Evolutionary conservation across 2,113 vertebrate species (phyloP).

Genomic region (Sigmodon hispidus): DNA sequence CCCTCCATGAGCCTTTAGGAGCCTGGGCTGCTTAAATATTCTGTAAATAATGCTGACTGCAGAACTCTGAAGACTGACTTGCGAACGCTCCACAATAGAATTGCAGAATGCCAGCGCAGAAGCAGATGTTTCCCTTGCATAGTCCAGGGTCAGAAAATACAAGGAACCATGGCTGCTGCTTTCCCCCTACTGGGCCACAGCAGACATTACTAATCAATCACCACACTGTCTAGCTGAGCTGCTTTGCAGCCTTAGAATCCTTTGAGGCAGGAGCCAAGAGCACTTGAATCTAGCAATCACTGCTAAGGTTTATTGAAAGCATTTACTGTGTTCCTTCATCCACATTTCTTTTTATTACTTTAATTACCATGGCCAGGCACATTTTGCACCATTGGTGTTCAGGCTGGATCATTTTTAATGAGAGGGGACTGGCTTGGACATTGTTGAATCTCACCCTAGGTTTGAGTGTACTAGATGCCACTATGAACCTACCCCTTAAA

Average conservation of each 20-base stretch:
- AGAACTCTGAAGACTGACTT: conserved; percentile 60
- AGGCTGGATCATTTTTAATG: neutral
- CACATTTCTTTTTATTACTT: neutral
- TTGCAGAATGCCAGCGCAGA: conserved; percentile 62
- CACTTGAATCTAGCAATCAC: neutral
- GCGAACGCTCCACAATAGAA: conserved; percentile 52
- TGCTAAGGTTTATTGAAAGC: conserved; percentile 6
- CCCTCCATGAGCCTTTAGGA: conserved; percentile 39
- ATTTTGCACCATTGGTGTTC: neutral
- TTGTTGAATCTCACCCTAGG: neutral
- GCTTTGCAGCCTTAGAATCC: neutral
- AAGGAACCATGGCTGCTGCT: neutral
- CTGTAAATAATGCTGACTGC: conserved; percentile 76
- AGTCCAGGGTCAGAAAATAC: conserved; percentile 68
- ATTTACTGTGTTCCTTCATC: neutral
- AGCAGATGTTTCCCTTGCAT: conserved; percentile 66
- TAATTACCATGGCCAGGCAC: neutral
- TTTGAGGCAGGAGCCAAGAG: neutral
- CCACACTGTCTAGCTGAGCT: conserved; percentile 45
- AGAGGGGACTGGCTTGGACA: neutral
- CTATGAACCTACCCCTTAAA: neutral
- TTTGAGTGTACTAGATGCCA: neutral
- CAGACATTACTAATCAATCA: conserved; percentile 81
- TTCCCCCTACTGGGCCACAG: conserved; percentile 53
- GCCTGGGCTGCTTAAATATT: conserved; percentile 66